Conservation (phyloP, 2,888 invertebrate species). For the Cerceris ruficornis region DNA sequence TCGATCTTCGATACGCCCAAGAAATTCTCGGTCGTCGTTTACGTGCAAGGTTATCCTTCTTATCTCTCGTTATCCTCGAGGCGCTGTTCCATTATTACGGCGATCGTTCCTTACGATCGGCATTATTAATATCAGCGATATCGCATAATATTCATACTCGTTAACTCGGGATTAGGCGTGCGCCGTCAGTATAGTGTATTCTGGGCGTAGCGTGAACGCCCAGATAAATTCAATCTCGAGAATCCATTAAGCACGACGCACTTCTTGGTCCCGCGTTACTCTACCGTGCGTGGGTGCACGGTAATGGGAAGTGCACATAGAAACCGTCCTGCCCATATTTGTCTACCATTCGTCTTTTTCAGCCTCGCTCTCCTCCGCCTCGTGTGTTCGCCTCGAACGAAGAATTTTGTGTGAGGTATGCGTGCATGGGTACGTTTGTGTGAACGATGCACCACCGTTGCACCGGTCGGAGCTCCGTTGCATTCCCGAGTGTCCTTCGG, state of each 20-base stretch:
- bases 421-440: conserved; percentile 12
- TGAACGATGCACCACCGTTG: background rate
- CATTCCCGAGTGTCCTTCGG: conserved; percentile 44
- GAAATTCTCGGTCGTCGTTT: conserved; percentile 46
- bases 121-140: conserved; percentile 63
- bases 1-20: conserved; percentile 56
- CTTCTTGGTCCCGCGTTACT: conserved; percentile 67
- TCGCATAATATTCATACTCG: conserved; percentile 62
- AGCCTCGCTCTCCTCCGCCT: conserved; percentile 52
- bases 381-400: conserved; percentile 29
- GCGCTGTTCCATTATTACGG: conserved; percentile 48
- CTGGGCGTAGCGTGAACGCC: conserved; percentile 57
- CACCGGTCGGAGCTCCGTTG: conserved; percentile 27
- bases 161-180: conserved; percentile 59
- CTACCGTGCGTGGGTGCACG: conserved; percentile 75
- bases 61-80: conserved; percentile 49
- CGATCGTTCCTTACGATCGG: conserved; percentile 44
- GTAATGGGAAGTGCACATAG: conserved; percentile 79
- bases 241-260: conserved; percentile 70
- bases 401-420: conserved; percentile 37
- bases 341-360: conserved; percentile 74
- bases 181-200: conserved; percentile 20
- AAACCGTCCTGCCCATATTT: conserved; percentile 79
- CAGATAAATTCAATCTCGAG: conserved; percentile 72
- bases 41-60: conserved; percentile 37